Conservation (phyloP, 1,140 invertebrate genomes). For the Dendrolimus kikuchii region DNA sequence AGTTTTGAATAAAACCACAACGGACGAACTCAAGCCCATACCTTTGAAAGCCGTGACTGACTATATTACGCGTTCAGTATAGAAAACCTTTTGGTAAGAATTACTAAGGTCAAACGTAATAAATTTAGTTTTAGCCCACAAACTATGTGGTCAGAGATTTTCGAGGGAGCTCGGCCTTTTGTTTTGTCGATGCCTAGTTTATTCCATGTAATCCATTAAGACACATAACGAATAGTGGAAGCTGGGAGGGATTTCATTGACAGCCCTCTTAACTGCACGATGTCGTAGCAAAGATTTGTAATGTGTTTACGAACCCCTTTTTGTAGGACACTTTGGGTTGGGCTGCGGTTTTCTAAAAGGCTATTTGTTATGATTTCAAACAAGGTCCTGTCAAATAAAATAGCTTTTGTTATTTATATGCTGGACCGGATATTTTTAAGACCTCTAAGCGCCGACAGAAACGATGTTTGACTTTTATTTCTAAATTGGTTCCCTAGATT, state of each 20-base stretch:
- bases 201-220: conserved; percentile 67
- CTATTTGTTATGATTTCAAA: conserved; percentile 69
- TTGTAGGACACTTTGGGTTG: conserved; percentile 51
- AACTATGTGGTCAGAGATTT: conserved; percentile 64
- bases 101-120: conserved; percentile 67
- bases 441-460: conserved; percentile 28
- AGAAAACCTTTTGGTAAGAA: conserved; percentile 57
- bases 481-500: conserved; percentile 5
- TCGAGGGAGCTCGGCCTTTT: conserved; percentile 46
- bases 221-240: conserved; percentile 54
- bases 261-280: conserved; percentile 52
- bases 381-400: conserved; percentile 61
- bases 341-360: conserved; percentile 65
- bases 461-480: conserved; percentile 21
- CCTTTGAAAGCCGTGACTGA: conserved; percentile 53
- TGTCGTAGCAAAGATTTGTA: conserved; percentile 58
- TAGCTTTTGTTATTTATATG: conserved; percentile 59
- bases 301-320: conserved; percentile 60
- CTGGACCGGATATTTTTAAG: conserved; percentile 46
- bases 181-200: conserved; percentile 64
- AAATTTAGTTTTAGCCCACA: conserved; percentile 65
- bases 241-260: conserved; percentile 53
- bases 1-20: conserved; percentile 55
- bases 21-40: conserved; percentile 32
- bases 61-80: conserved; percentile 43